Percentiles rank a stretch among this genome's conserved stretches.
phyloP scores from a whole-genome alignment of 2,888 invertebrate genomes.

The Polyommatus icarus region DNA sequence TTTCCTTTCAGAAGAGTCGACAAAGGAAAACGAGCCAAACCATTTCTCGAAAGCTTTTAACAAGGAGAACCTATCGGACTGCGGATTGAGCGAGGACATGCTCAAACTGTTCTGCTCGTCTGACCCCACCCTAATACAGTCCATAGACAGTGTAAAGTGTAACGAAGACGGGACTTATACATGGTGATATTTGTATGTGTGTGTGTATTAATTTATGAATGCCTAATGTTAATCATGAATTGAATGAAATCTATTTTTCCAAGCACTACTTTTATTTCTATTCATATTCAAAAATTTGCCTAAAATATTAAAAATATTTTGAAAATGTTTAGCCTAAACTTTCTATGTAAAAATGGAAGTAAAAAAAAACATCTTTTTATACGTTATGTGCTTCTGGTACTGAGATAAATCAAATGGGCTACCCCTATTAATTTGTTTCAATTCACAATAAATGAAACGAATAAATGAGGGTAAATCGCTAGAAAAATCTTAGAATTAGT shows the following conservation, averaged over 20 bases:
- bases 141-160: slow-evolving; percentile 84
- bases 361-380: too few relatives aligned
- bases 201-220: slow-evolving; percentile 36
- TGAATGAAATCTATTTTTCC: not conserved
- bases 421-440: too few relatives aligned
- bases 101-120: slow-evolving; percentile 84
- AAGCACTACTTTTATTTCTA: not conserved
- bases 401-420: too few relatives aligned
- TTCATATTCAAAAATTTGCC: not conserved
- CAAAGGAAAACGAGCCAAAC: slow-evolving; percentile 73
- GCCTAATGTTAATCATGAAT: slow-evolving; percentile 35
- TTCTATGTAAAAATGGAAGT: too few relatives aligned
- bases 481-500: too few relatives aligned
- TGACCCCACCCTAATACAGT: slow-evolving; percentile 73
- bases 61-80: slow-evolving; percentile 92
- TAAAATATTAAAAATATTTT: too few relatives aligned
- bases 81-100: slow-evolving; percentile 84
- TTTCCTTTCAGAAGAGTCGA: slow-evolving; percentile 66
- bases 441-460: too few relatives aligned
- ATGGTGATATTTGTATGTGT: slow-evolving; percentile 55
- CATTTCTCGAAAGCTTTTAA: slow-evolving; percentile 85
- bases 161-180: slow-evolving; percentile 81
- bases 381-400: too few relatives aligned
- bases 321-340: too few relatives aligned
- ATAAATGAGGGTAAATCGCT: too few relatives aligned